These are phyloP conservation scores for Aphelenchoides besseyi DNA, from an alignment of 1,140 invertebrate genomes.

Conservation along the genomic window DNA sequence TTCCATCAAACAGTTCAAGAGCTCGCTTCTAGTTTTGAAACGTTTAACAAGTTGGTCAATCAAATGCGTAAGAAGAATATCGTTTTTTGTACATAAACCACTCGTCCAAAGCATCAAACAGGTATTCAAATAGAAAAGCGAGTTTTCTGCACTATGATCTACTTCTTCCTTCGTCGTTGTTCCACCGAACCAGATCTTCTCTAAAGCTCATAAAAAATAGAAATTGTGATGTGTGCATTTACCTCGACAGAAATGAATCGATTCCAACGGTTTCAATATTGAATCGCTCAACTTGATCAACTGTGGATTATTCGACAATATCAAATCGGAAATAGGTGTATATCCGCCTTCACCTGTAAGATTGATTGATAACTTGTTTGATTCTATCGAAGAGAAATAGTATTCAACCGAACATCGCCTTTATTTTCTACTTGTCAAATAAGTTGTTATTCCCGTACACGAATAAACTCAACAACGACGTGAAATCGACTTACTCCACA, in stretches of 20 bases:
- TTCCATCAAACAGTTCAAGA: slow-evolving; percentile 11
- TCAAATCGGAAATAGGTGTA: background rate
- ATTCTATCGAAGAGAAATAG: too few species aligned
- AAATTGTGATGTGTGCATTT: background rate
- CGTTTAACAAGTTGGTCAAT: background rate
- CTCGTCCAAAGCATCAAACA: background rate
- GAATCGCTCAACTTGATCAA: background rate
- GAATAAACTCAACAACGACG: too few species aligned
- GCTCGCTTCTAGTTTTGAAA: background rate
- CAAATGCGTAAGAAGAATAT: background rate
- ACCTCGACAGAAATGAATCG: slow-evolving; percentile 2
- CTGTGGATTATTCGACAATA: background rate
- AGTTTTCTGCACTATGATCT: background rate
- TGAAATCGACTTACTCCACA: too few species aligned
- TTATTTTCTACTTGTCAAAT: too few species aligned
- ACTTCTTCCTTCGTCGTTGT: background rate
- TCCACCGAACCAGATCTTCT: slow-evolving; percentile 8
- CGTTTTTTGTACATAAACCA: background rate
- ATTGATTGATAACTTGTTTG: too few species aligned
- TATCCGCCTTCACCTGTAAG: background rate
- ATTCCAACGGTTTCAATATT: background rate
- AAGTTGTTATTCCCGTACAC: too few species aligned
- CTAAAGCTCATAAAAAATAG: slow-evolving; percentile 5
- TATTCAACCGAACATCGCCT: too few species aligned
- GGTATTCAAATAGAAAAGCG: background rate